Conservation (phyloP, 2,797 vertebrate species). For the Eulemur mongoz region DNA sequence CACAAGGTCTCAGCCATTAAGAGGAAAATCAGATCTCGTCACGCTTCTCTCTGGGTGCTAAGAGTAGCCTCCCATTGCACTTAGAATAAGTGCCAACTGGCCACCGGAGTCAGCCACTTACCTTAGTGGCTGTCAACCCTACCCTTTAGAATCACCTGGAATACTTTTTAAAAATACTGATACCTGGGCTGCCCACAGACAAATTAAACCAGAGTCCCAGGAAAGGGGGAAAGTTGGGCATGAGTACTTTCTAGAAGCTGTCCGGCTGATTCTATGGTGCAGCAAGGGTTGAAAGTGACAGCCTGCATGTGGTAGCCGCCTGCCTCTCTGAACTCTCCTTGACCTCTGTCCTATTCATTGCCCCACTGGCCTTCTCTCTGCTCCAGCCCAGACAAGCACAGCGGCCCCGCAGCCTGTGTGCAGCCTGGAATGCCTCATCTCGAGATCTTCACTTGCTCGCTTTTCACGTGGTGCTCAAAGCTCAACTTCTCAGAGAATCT, state of each 20-base stretch:
- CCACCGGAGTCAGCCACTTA: not conserved
- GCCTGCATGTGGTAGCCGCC: not conserved
- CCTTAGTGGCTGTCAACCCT: not conserved
- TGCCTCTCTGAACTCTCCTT: not conserved
- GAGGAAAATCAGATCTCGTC: not conserved
- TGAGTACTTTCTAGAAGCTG: not conserved
- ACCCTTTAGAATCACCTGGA: not conserved
- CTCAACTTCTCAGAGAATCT: not conserved
- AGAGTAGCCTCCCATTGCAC: not conserved
- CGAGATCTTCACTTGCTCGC: not conserved
- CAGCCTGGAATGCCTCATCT: not conserved
- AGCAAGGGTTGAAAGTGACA: not conserved
- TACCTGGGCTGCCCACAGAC: not conserved
- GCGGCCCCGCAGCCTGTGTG: not conserved
- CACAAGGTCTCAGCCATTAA: not conserved
- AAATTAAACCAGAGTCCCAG: not conserved
- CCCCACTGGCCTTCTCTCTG: not conserved
- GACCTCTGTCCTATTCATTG: not conserved
- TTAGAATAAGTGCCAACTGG: not conserved
- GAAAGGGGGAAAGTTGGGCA: not conserved
- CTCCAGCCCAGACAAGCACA: not conserved
- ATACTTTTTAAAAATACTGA: not conserved
- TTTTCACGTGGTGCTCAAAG: not conserved
- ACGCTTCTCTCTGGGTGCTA: not conserved
- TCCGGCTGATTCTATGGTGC: not conserved